A percentile compares a stretch with the other conserved stretches of the same genome.
These are phyloP conservation scores for Ceraclea dissimilis DNA, from an alignment of 2,888 invertebrate species.

Conservation along the genomic window DNA sequence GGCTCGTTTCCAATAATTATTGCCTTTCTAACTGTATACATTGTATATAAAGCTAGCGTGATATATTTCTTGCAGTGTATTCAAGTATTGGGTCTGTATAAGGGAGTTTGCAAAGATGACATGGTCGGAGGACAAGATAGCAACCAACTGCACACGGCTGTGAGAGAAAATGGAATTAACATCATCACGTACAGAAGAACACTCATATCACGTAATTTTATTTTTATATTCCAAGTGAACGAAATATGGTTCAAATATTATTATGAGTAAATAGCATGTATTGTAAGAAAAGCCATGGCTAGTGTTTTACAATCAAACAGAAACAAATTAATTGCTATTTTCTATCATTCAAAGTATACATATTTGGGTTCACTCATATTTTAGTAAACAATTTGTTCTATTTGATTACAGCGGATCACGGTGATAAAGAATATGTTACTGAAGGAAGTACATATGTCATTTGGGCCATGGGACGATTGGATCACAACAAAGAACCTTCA, in stretches of 20 bases:
- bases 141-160: slow-evolving; percentile 70
- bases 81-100: slow-evolving; percentile 76
- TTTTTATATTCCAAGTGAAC: background rate
- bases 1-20: too few species aligned
- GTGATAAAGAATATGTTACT: slow-evolving; percentile 65
- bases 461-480: slow-evolving; percentile 80
- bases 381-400: too few species aligned
- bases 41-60: too few species aligned
- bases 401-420: slow-evolving; percentile 55
- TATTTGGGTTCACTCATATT: too few species aligned
- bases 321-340: too few species aligned
- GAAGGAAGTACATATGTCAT: slow-evolving; percentile 59
- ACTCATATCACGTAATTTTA: slow-evolving; percentile 58
- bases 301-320: too few species aligned
- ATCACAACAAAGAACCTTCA: slow-evolving; percentile 68
- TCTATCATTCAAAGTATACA: too few species aligned
- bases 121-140: slow-evolving; percentile 74
- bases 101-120: slow-evolving; percentile 80
- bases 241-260: too few species aligned
- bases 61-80: slow-evolving; percentile 66
- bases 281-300: too few species aligned
- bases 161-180: slow-evolving; percentile 67
- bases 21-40: too few species aligned
- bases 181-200: slow-evolving; percentile 70
- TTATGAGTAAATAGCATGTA: too few species aligned